Percentiles rank a stretch among this genome's conserved stretches.
Evolutionary conservation across 2,113 vertebrate genomes (phyloP).

Genomic region (Circaetus gallicus): DNA sequence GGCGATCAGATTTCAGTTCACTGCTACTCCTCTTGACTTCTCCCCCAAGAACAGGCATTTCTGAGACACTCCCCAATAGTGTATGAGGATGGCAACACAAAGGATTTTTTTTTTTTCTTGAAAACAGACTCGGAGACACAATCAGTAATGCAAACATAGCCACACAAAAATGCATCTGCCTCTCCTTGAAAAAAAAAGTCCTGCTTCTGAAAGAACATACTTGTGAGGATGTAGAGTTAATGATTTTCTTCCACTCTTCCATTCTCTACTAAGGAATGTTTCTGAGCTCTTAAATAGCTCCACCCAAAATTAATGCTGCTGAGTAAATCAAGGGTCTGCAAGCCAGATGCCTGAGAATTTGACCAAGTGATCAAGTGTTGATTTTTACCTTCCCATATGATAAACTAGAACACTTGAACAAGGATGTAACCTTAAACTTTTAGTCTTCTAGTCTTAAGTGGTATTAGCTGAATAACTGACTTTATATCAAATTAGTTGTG

Average conservation of each 20-base stretch:
- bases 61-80: neutral
- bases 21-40: neutral
- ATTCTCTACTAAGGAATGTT: neutral
- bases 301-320: neutral
- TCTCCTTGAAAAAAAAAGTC: neutral
- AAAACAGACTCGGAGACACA: neutral
- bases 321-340: neutral
- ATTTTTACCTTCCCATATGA: neutral
- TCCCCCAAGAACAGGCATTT: neutral
- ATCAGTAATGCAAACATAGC: neutral
- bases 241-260: neutral
- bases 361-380: neutral
- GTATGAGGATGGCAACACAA: neutral
- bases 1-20: neutral
- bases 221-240: neutral
- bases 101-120: neutral
- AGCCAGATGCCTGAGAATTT: neutral
- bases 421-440: neutral
- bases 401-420: neutral
- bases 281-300: neutral
- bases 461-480: neutral
- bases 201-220: neutral
- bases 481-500: neutral
- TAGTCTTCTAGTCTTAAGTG: neutral
- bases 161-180: neutral